A percentile compares a stretch with the other conserved stretches of the same genome.
Conservation (phyloP, 2,888 invertebrate genomes). For the Melinaea marsaeus region DNA sequence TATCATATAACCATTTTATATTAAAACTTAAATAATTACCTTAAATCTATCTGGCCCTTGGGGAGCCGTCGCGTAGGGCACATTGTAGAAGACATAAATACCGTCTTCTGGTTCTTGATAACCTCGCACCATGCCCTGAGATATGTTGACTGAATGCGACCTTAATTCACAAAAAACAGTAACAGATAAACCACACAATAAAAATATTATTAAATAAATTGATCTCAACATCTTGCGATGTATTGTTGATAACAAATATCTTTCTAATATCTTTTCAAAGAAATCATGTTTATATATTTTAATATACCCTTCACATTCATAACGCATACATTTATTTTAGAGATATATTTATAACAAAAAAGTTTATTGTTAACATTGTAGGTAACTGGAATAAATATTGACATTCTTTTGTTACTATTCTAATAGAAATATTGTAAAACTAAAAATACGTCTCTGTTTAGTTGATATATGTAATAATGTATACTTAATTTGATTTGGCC, state of each 20-base stretch:
- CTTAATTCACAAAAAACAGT: constrained; percentile 12
- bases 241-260: not conserved
- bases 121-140: constrained; percentile 47
- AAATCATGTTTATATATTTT: too few relatives aligned
- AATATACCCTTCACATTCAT: too few relatives aligned
- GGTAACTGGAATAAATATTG: too few relatives aligned
- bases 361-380: too few relatives aligned
- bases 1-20: too few relatives aligned
- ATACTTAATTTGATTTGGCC: too few relatives aligned
- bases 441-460: too few relatives aligned
- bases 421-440: too few relatives aligned
- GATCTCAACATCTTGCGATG: constrained; percentile 5
- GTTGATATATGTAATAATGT: too few relatives aligned
- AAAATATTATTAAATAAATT: not conserved
- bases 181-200: not conserved
- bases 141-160: constrained; percentile 35
- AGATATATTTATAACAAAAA: too few relatives aligned
- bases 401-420: too few relatives aligned
- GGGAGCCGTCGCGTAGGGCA: constrained; percentile 57
- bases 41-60: constrained; percentile 46
- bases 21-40: constrained; percentile 31
- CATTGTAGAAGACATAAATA: constrained; percentile 45
- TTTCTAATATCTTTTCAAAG: not conserved
- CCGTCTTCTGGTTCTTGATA: constrained; percentile 36
- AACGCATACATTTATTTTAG: too few relatives aligned